Evolutionary conservation across 2,888 invertebrate species (phyloP), one percentile per base, ranked within the genome.

Genomic region (Nipponacmea schrenckii): DNA sequence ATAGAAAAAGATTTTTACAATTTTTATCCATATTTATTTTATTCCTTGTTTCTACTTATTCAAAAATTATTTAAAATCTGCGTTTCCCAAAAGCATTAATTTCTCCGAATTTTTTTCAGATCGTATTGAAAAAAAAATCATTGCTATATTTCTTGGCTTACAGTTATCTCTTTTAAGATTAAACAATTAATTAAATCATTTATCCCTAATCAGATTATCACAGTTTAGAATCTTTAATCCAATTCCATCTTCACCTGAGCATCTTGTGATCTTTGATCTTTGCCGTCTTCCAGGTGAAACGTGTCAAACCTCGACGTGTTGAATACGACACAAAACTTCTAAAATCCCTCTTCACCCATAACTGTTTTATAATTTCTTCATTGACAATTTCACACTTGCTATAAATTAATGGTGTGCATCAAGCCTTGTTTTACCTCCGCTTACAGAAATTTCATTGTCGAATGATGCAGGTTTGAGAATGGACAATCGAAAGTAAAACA

Each of bases 301-400:
- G 24, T 56, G 20, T 56, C 56, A 56, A 20, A 56, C 56, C 24
- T 56, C 10, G 24, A 56, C 20, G 24, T 20, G 12, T 56, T 12
- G 24, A 56, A 56, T 24, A 20, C 56, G 20, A 24, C 56, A 14
- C 20, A 56, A 56, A 56, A 12, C 20, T 56, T 20, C 24, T 10
- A 24, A 56, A 24, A 56, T 24, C 56, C 2, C 8, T n/a, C 14
- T 24, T 24, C 56, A 2, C 8, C n/a, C 20, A 56, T 24, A 5
- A 20, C 20, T 10, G 8, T 56, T 12, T 24, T 24, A 24, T 56
- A 56, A 56, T 56, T 56, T 24, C 20, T 56, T 24, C 14, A 56
- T 56, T 56, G 56, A 20, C 56, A 56, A 56, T 56, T 56, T 56
- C 56, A 56, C 56, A 56, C 56, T 56, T 12, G 20, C 10, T 56